Conservation (phyloP, 2,888 invertebrate species). For the Sphaerolaimus hirsutus region DNA sequence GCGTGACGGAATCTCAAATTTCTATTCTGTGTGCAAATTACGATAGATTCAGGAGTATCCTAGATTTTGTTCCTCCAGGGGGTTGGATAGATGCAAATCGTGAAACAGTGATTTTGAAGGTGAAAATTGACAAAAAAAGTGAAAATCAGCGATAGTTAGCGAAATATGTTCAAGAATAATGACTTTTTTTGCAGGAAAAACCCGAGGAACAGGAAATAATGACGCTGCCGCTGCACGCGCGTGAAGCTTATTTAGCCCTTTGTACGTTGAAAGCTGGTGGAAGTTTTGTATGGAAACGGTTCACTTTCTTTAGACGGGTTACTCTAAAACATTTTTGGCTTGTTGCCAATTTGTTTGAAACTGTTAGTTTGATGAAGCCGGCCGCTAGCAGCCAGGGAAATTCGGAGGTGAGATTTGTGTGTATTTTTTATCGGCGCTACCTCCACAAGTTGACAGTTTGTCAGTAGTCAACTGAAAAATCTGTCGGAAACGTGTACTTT, state of each 20-base stretch:
- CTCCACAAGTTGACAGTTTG: too few relatives aligned
- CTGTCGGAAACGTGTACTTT: too few relatives aligned
- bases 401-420: slow-evolving; percentile 43
- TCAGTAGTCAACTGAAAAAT: too few relatives aligned
- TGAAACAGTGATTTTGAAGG: too few relatives aligned
- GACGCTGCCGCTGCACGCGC: slow-evolving; percentile 53
- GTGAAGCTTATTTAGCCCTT: slow-evolving; percentile 55
- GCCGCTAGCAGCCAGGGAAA: slow-evolving; percentile 78
- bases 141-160: too few relatives aligned
- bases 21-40: background rate
- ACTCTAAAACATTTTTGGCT: slow-evolving; percentile 54
- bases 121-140: too few relatives aligned
- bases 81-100: too few relatives aligned
- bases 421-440: background rate
- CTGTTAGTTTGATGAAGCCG: slow-evolving; percentile 58
- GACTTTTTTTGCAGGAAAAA: slow-evolving; percentile 33
- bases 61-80: too few relatives aligned
- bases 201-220: slow-evolving; percentile 63
- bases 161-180: too few relatives aligned
- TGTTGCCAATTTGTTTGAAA: slow-evolving; percentile 41
- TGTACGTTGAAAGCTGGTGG: slow-evolving; percentile 46
- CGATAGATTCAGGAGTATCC: background rate
- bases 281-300: slow-evolving; percentile 58
- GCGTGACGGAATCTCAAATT: too few relatives aligned
- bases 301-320: slow-evolving; percentile 62